Evolutionary conservation across 2,113 vertebrate genomes (phyloP).

Genomic region (Mola mola): DNA sequence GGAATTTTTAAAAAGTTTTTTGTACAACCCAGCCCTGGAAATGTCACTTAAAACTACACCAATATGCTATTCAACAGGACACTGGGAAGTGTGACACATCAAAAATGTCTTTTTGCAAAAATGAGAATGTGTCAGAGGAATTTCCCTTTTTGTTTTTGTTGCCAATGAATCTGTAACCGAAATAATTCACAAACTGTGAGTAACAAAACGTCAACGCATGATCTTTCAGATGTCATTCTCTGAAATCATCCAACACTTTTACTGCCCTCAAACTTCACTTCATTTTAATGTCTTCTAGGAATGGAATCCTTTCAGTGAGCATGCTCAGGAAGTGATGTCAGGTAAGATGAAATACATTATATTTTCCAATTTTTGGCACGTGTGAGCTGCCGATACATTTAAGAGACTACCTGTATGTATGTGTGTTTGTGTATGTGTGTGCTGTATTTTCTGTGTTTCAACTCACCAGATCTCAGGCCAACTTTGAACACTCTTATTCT

Average conservation of each 20-base stretch:
- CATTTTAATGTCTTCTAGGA: conserved; percentile 46
- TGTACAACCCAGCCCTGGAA: background rate
- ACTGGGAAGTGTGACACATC: conserved; percentile 29
- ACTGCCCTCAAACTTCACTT: conserved; percentile 1
- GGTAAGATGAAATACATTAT: conserved; percentile 48
- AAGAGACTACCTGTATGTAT: background rate
- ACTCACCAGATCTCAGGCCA: background rate
- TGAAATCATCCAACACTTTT: background rate
- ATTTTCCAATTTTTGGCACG: conserved; percentile 3
- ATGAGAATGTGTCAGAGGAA: background rate
- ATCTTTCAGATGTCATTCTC: conserved; percentile 5
- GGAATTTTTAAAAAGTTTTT: background rate
- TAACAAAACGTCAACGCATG: background rate
- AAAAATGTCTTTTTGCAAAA: background rate
- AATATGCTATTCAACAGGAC: background rate
- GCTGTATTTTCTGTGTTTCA: conserved; percentile 12
- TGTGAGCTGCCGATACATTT: conserved; percentile 35
- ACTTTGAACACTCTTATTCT: conserved; percentile 6
- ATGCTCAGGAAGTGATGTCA: conserved; percentile 18
- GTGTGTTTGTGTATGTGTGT: background rate
- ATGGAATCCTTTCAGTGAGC: conserved; percentile 2
- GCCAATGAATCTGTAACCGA: no score
- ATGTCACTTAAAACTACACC: background rate
- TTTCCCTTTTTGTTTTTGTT: conserved; percentile 18
- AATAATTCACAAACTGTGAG: background rate